These are phyloP conservation scores for Sinella curviseta DNA, from an alignment of 1,140 invertebrate species.

Conservation along the genomic window DNA sequence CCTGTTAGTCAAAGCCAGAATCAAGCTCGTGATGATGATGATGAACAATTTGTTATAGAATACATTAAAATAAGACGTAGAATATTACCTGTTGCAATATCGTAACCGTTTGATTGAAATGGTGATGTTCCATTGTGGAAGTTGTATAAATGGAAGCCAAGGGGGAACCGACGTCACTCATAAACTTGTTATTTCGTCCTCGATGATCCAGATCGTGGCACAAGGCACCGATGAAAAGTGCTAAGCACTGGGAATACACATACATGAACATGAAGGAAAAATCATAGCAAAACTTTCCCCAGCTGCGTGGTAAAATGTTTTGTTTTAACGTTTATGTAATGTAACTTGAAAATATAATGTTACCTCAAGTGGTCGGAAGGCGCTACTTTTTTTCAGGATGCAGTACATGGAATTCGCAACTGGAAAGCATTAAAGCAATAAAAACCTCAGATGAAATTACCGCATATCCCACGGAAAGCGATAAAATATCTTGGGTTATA, in stretches of 20 bases:
- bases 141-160: constrained; percentile 79
- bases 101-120: constrained; percentile 82
- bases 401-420: constrained; percentile 81
- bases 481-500: neutral
- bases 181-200: constrained; percentile 76
- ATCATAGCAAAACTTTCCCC: neutral
- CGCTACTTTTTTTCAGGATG: constrained; percentile 63
- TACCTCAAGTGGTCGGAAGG: constrained; percentile 48
- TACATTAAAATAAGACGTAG: neutral
- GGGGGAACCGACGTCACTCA: constrained; percentile 77
- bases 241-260: constrained; percentile 63
- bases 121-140: constrained; percentile 82
- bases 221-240: constrained; percentile 73
- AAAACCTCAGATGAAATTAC: no score
- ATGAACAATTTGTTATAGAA: neutral
- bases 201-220: constrained; percentile 83
- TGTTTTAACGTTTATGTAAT: neutral
- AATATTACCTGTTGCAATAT: constrained; percentile 72
- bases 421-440: neutral
- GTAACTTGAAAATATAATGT: no score
- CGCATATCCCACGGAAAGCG: no score
- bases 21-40: neutral
- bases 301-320: neutral
- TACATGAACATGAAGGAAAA: neutral
- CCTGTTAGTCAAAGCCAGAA: constrained; percentile 57